Base-by-base conservation (phyloP, 1,140 invertebrate genomes). In the Aplysia californica region DNA sequence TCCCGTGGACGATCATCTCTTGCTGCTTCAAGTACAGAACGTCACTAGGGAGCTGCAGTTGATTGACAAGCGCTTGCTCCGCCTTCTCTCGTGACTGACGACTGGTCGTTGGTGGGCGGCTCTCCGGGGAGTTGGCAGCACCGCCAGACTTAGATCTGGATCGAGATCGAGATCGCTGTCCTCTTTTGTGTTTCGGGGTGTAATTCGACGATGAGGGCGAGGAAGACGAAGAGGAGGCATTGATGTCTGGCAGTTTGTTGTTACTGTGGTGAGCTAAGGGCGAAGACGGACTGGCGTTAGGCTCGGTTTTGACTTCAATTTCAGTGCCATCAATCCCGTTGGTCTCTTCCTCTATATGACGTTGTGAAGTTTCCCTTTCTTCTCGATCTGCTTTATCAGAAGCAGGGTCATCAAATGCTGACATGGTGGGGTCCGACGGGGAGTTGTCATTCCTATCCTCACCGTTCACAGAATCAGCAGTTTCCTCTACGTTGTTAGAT, bases 21-120 rank as follows among this genome's bases (percentile, higher is more conserved):
- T 85, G 65, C 59, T 83, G 82, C 69, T 82, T 80, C n/a, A 88
- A 65, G 39, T 80, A 80, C 29, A 88, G 77, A 20, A 87, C 80
- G 56, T 87, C 84, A 21, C 79, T 83, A 18, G 86, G 85, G 26
- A 88, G 76, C 73, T 84, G 83, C 10, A 87, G 74, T 10, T 84
- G 80, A 41, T 82, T 81, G 61, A 81, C 78, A 33, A 86, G 65
- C 0, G 72, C 68, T 58, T 58, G 58, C 35, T 75, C 74, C 50
- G 78, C 82, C 38, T 75, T 61, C 39, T 66, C 59, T 5, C 61
- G 35, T 0, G 61, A 18, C 21, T 61, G 70, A 26, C 4, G 36
- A 18, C 15, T 10, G 3, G 26, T 35, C n/a, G 56, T 38, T 20
- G 18, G 1, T 23, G 44, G 35, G 10, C 26, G 2, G 20, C 33